These are phyloP conservation scores for Hyla sarda DNA, from an alignment of 2,113 vertebrate genomes.

Conservation along the genomic window DNA sequence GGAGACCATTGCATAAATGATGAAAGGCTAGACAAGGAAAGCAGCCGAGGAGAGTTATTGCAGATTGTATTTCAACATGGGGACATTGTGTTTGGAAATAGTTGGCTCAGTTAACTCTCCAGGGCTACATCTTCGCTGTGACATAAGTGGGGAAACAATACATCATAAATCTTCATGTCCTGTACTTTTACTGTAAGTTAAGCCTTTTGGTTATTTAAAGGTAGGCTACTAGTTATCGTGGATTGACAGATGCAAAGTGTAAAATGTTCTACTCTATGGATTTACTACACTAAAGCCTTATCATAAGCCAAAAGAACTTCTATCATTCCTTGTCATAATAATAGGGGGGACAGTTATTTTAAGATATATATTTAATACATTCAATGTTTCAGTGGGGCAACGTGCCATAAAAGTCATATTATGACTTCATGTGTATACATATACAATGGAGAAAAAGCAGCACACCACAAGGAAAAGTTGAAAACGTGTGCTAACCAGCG, in stretches of 20 bases:
- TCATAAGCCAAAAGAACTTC: background rate
- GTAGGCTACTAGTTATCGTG: constrained; percentile 50
- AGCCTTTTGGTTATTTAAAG: constrained; percentile 60
- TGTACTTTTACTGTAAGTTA: constrained; percentile 59
- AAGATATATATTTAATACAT: background rate
- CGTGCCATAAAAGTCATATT: no score
- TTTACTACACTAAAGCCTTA: background rate
- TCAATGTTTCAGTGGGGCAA: background rate
- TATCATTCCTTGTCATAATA: background rate
- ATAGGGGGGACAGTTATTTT: background rate
- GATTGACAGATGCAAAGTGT: constrained; percentile 2
- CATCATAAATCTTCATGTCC: constrained; percentile 62
- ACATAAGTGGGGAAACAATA: constrained; percentile 66
- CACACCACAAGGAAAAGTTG: background rate
- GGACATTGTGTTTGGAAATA: constrained; percentile 59
- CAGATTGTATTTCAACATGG: constrained; percentile 60
- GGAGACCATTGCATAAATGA: constrained; percentile 53
- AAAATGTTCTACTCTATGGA: constrained; percentile 5
- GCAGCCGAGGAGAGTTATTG: constrained; percentile 52
- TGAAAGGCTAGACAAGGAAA: constrained; percentile 57
- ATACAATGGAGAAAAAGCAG: no score
- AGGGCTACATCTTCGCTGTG: constrained; percentile 59
- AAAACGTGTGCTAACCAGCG: no score
- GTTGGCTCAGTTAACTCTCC: constrained; percentile 60
- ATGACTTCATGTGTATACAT: no score